Evolutionary conservation across 2,888 invertebrate species (phyloP).

Genomic region (Hydrotaea cyrtoneurina): DNA sequence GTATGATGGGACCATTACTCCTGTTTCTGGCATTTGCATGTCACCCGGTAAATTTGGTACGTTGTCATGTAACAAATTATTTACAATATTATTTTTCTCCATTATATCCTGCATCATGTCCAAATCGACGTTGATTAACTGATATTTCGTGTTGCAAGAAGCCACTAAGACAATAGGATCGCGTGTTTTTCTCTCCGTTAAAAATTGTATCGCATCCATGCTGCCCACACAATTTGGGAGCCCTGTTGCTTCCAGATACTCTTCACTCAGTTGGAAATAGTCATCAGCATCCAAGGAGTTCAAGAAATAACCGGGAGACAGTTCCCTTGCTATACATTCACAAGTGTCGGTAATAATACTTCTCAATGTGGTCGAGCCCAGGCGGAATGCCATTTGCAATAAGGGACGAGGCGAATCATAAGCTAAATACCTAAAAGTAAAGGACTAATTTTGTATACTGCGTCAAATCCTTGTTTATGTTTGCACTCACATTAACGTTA

Average conservation of each 20-base stretch:
- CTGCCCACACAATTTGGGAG: conserved; percentile 62
- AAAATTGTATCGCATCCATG: conserved; percentile 53
- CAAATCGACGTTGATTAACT: conserved; percentile 49
- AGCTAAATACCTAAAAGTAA: conserved; percentile 53
- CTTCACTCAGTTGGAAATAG: conserved; percentile 48
- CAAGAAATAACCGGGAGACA: conserved; percentile 42
- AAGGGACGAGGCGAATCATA: conserved; percentile 55
- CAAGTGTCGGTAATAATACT: conserved; percentile 61
- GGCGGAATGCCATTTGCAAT: conserved; percentile 58
- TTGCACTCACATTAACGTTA: conserved; percentile 60
- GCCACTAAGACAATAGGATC: conserved; percentile 52
- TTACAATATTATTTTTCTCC: conserved; percentile 51
- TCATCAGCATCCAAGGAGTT: conserved; percentile 45
- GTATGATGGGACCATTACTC: conserved; percentile 50
- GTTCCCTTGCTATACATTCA: conserved; percentile 53
- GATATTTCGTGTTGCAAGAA: conserved; percentile 54
- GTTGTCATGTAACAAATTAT: conserved; percentile 47
- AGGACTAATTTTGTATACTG: too few species aligned
- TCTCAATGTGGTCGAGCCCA: conserved; percentile 59
- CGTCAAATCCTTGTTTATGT: not conserved
- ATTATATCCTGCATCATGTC: conserved; percentile 19
- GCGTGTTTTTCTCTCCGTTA: conserved; percentile 52
- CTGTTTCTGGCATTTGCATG: conserved; percentile 56
- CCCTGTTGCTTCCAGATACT: conserved; percentile 43
- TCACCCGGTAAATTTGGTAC: conserved; percentile 39